Percentiles rank a stretch among this genome's conserved stretches.
phyloP scores from a whole-genome alignment of 1,140 invertebrate genomes.

The Drosophila aff. region DNA sequence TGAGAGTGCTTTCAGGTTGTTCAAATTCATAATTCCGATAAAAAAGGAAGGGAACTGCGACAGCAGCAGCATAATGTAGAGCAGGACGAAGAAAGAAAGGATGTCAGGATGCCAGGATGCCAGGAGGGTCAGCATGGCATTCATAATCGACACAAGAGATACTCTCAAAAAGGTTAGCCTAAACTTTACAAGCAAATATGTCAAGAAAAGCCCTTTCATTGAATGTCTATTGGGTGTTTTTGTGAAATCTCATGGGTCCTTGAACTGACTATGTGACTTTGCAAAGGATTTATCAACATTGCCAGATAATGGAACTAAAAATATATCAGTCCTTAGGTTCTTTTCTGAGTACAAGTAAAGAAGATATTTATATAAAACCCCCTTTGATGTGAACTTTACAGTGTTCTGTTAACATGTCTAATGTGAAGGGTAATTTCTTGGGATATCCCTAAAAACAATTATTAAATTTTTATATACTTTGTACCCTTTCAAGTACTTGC shows the following conservation, averaged over 20 bases:
- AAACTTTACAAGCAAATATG: constrained; percentile 1
- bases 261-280: no score
- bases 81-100: background rate
- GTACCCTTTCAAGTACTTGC: no score
- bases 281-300: no score
- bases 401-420: background rate
- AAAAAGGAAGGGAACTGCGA: constrained; percentile 12
- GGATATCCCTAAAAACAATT: no score
- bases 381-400: no score
- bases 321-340: no score
- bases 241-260: no score
- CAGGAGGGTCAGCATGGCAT: background rate
- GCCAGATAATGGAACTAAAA: no score
- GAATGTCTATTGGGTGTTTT: no score
- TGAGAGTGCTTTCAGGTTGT: constrained; percentile 30
- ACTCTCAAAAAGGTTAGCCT: constrained; percentile 10
- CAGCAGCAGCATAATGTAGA: constrained; percentile 6
- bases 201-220: background rate
- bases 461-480: background rate
- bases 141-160: constrained; percentile 15
- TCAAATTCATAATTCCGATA: constrained; percentile 60
- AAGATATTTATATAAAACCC: no score
- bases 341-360: no score
- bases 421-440: no score
- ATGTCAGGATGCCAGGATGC: background rate